Evolutionary conservation across 2,113 vertebrate species (phyloP).

Genomic region (Oncorhynchus keta): DNA sequence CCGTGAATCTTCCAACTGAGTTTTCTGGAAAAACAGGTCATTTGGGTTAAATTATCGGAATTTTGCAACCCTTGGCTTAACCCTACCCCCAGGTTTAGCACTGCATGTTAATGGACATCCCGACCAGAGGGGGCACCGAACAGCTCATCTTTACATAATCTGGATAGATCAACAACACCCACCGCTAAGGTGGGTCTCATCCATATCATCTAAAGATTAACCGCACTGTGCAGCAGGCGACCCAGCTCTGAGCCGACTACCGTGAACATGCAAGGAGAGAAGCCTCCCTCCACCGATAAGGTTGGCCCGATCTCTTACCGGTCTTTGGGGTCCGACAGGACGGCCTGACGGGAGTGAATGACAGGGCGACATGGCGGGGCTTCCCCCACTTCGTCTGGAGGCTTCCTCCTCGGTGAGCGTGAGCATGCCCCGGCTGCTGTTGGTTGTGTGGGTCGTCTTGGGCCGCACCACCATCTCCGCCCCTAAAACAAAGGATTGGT

Average conservation of each 20-base stretch:
- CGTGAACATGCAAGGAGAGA: conserved; percentile 30
- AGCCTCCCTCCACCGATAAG: conserved; percentile 24
- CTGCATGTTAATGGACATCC: conserved; percentile 33
- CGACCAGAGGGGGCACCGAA: neutral
- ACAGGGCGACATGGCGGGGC: conserved; percentile 86
- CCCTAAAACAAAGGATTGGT: conserved; percentile 17
- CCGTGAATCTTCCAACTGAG: too few species aligned
- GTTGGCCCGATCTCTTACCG: conserved; percentile 80
- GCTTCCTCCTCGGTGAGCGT: conserved; percentile 88
- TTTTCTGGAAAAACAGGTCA: too few species aligned
- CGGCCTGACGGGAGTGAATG: conserved; percentile 87
- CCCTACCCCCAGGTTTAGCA: neutral
- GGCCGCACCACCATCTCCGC: conserved; percentile 81
- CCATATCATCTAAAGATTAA: neutral
- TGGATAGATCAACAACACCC: neutral
- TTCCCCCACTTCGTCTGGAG: conserved; percentile 80
- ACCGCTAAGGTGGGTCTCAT: neutral
- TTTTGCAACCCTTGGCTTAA: too few species aligned
- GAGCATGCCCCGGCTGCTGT: conserved; percentile 79
- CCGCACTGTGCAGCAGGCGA: neutral
- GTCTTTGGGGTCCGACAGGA: conserved; percentile 89
- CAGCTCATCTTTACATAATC: conserved; percentile 4
- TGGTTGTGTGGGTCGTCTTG: conserved; percentile 73
- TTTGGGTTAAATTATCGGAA: too few species aligned
- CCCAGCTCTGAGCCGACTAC: conserved; percentile 25